Evolutionary conservation across 2,113 vertebrate genomes (phyloP).

Genomic region (Megaceryle torquata): DNA sequence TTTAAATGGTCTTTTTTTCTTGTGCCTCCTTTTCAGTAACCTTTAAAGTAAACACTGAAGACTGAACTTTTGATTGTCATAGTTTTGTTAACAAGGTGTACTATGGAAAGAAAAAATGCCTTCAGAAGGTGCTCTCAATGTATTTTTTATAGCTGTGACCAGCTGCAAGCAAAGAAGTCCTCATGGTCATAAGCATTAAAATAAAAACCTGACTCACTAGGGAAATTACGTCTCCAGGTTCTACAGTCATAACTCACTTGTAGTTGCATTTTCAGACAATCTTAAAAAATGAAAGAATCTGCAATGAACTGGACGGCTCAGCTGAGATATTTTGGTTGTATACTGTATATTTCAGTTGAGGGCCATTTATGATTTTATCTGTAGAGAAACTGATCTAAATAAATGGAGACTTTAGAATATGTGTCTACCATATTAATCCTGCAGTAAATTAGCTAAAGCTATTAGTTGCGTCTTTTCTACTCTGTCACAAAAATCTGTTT

Average conservation of each 20-base stretch:
- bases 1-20: not conserved
- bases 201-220: not conserved
- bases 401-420: not conserved
- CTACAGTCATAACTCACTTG: not conserved
- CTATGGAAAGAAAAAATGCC: not conserved
- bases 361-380: not conserved
- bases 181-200: not conserved
- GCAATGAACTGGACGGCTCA: not conserved
- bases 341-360: not conserved
- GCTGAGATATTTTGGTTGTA: not conserved
- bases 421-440: not conserved
- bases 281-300: not conserved
- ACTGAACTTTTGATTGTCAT: not conserved
- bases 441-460: not conserved
- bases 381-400: not conserved
- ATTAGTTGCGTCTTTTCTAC: not conserved
- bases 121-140: not conserved
- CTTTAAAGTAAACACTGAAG: not conserved
- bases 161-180: not conserved
- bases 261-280: not conserved
- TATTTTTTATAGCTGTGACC: not conserved
- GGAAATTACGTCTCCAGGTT: not conserved
- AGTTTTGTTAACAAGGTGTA: not conserved
- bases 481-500: not conserved
- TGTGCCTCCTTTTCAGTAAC: not conserved